Evolutionary conservation across 2,797 vertebrate species (phyloP), one percentile per base, ranked within the genome.

Genomic region (Lepilemur septentrionalis): DNA sequence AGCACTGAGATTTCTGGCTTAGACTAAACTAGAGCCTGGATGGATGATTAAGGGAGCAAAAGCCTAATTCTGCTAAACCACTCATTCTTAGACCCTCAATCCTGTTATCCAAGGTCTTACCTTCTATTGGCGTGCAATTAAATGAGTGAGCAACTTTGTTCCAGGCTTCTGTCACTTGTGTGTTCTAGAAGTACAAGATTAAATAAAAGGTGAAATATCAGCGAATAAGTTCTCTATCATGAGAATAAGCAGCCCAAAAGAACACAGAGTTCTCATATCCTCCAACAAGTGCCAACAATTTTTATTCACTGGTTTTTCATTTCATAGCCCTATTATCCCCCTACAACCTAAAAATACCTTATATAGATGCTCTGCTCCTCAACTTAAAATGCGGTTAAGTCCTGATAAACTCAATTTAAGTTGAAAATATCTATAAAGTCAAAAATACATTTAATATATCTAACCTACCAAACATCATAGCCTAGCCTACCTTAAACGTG

Each of bases 141-240:
- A 99, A 99, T 76, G 99, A 99, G 97, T 99, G 99, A 38, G 99
- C 99, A 35, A 99, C 99, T 99, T 99, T 99, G 98, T 99, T 99
- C 99, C 99, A 99, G 83, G 99, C 99, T 91, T 99, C 99, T 69
- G 99, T 99, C 98, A 99, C 99, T 98, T 99, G 99, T 32, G 99
- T 98, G 98, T 99, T 99, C 99, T 99, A 97, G 20, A 97, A 97
- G 59, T 79, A 96, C 43, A 97, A 97, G 63, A 97, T 55, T 86
- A 97, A 95, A 95, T 28, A 59, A 89, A 87, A 94, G 23, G 52
- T 95, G n/a, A 96, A 69, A 70, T 35, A 61, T 3, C n/a, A 87
- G 59, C 61, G 17, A 9, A 1, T 35, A 89, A 91, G 57, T 70
- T 61, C 35, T 65, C 90, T 82, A 89, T 17, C 48, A 46, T 28